phyloP scores from a whole-genome alignment of 92 coral and sea anemone species.

The Plumapathes pennacea region DNA sequence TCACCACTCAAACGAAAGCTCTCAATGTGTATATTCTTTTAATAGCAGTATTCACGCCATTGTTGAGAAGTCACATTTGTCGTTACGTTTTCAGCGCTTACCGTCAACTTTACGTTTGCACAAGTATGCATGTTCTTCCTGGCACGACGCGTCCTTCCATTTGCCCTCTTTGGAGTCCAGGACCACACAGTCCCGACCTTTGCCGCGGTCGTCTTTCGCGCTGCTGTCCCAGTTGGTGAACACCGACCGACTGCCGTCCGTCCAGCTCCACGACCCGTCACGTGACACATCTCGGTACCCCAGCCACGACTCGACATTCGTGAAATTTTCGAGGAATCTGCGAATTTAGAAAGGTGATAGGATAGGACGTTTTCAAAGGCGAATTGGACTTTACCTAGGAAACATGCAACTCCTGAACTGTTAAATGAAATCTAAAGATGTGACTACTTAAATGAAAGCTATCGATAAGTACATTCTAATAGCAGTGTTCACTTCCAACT shows the following conservation, averaged over 20 bases:
- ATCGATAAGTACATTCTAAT: too few relatives aligned
- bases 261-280: slow-evolving; percentile 99
- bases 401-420: too few relatives aligned
- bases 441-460: too few relatives aligned
- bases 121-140: slow-evolving; percentile 75
- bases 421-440: too few relatives aligned
- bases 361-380: too few relatives aligned
- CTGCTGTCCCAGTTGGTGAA: slow-evolving; percentile 98
- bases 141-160: slow-evolving; percentile 93
- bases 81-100: slow-evolving; percentile 41
- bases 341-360: too few relatives aligned
- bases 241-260: slow-evolving; percentile 84
- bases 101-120: slow-evolving; percentile 86
- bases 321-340: slow-evolving; percentile 85
- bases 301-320: slow-evolving; percentile 80
- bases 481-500: too few relatives aligned
- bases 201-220: slow-evolving; percentile 72
- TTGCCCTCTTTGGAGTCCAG: slow-evolving; percentile 91
- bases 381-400: too few relatives aligned
- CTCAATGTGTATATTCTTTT: too few relatives aligned
- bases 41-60: too few relatives aligned
- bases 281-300: slow-evolving; percentile 89
- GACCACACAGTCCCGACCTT: slow-evolving; percentile 89
- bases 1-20: too few relatives aligned
- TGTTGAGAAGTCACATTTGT: too few relatives aligned